These are phyloP conservation scores for Xyrichtys novacula DNA, from an alignment of 2,797 vertebrate species.

Conservation along the genomic window DNA sequence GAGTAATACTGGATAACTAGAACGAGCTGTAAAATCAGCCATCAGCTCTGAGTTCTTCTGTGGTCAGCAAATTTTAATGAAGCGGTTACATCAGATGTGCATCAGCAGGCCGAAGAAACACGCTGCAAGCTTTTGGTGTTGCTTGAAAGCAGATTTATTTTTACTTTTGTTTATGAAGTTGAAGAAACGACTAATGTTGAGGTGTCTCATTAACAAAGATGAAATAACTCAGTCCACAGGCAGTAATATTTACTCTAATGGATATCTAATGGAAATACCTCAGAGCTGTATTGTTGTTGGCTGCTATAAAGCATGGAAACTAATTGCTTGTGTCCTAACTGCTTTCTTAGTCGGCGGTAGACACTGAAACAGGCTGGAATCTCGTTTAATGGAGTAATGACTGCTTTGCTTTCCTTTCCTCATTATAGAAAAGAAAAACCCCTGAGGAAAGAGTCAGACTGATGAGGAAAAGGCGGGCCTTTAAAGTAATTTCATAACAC, in stretches of 20 bases:
- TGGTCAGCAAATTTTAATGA: slow-evolving; percentile 19
- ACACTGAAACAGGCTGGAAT: slow-evolving; percentile 17
- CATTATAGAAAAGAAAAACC: slow-evolving; percentile 30
- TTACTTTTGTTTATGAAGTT: background rate
- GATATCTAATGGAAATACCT: slow-evolving; percentile 33
- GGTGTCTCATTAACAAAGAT: slow-evolving; percentile 22
- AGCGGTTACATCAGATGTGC: background rate
- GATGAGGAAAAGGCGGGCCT: background rate
- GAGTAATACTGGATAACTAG: slow-evolving; percentile 50
- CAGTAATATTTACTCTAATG: slow-evolving; percentile 16
- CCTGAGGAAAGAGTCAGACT: slow-evolving; percentile 13
- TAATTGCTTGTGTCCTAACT: slow-evolving; percentile 31
- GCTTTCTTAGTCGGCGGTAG: slow-evolving; percentile 17
- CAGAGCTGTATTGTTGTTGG: background rate
- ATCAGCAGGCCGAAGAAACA: slow-evolving; percentile 15
- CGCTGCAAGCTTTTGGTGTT: background rate
- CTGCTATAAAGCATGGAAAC: slow-evolving; percentile 28
- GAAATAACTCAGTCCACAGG: slow-evolving; percentile 16
- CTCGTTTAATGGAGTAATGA: slow-evolving; percentile 27
- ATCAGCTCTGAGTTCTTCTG: background rate
- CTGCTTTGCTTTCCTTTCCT: slow-evolving; percentile 21
- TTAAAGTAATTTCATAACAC: slow-evolving; percentile 15
- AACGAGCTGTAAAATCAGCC: slow-evolving; percentile 3
- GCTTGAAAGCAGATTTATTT: slow-evolving; percentile 2
- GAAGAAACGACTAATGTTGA: background rate